Evolutionary conservation across 2,888 invertebrate genomes (phyloP), one percentile per base, ranked within the genome.

Genomic region (Micropterix aruncella): DNA sequence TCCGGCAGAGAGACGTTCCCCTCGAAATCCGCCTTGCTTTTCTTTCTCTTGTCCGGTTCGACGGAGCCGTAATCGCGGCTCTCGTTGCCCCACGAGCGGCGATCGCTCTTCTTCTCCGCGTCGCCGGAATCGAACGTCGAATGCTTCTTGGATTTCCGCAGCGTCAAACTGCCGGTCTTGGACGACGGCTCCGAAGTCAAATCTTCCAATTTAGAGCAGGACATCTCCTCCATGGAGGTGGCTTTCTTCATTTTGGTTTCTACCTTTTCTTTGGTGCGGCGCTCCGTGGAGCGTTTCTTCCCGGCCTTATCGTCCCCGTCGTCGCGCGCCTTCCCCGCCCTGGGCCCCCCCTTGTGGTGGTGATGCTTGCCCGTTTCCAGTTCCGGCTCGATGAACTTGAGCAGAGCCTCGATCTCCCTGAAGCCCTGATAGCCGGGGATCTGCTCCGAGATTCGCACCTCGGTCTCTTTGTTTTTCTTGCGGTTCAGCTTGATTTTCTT

Each of bases 141-240:
- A 45, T 55, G 46, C 44, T 52, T 52, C 52, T 50, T 53, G 36
- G 47, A 44, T 49, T 51, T 38, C 50, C 53, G 27, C 51, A 55
- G 47, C 54, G 58, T 44, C 53, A 58, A 27, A 59, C 56, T 55
- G 60, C 60, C 52, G 55, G 4, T 16, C 9, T 27, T 19, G 36
- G 19, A 15, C 36, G 27, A 27, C 41, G 52, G 59, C 51, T 71
- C 62, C 43, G 72, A 73, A 19, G 80, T 80, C 50, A 80, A 71
- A 55, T 83, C 83, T 55, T 82, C 83, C 51, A 84, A 69, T 61
- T 79, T 82, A 46, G 83, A 79, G 52, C 82, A 80, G 41, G 84
- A 84, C 51, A 87, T 75, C 64, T 89, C 89, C 60, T 88, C 87
- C 53, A 89, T 65, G 19, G 87, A 87, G 57, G 83, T 81, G 50